Percentiles rank a stretch among this genome's conserved stretches.
phyloP scores from a whole-genome alignment of 2,888 invertebrate genomes.

The Cerastis rubricosa region DNA sequence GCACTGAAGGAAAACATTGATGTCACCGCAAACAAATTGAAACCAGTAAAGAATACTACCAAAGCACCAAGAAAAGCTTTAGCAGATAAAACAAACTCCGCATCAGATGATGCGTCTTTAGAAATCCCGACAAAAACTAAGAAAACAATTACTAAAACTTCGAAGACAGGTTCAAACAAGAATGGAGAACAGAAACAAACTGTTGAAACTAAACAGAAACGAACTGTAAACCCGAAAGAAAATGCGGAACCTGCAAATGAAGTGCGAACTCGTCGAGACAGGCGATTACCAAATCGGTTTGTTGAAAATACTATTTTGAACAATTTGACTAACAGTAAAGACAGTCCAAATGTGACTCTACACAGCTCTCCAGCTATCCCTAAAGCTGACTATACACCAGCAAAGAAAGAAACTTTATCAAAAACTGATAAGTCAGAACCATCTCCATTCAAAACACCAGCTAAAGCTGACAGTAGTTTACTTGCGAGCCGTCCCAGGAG shows the following conservation, averaged over 20 bases:
- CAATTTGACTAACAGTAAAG: conserved; percentile 72
- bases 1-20: conserved; percentile 80
- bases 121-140: conserved; percentile 64
- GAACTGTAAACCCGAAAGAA: conserved; percentile 14
- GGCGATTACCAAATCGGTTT: conserved; percentile 78
- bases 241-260: conserved; percentile 41
- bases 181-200: conserved; percentile 21
- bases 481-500: conserved; percentile 79
- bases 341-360: conserved; percentile 40
- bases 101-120: conserved; percentile 81
- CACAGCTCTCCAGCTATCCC: conserved; percentile 2
- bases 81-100: conserved; percentile 86
- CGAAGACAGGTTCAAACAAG: conserved; percentile 26
- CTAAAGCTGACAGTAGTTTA: conserved; percentile 73
- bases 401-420: conserved; percentile 33
- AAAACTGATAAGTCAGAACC: conserved; percentile 44
- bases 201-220: conserved; percentile 38
- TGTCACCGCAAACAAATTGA: conserved; percentile 68
- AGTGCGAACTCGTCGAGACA: conserved; percentile 75
- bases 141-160: conserved; percentile 55
- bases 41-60: conserved; percentile 63
- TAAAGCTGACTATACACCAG: conserved; percentile 14
- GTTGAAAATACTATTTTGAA: conserved; percentile 73
- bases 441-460: conserved; percentile 76
- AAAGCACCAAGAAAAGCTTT: conserved; percentile 78